phyloP scores from a whole-genome alignment of 2,888 invertebrate species.

The Platerodrilus igneus region DNA sequence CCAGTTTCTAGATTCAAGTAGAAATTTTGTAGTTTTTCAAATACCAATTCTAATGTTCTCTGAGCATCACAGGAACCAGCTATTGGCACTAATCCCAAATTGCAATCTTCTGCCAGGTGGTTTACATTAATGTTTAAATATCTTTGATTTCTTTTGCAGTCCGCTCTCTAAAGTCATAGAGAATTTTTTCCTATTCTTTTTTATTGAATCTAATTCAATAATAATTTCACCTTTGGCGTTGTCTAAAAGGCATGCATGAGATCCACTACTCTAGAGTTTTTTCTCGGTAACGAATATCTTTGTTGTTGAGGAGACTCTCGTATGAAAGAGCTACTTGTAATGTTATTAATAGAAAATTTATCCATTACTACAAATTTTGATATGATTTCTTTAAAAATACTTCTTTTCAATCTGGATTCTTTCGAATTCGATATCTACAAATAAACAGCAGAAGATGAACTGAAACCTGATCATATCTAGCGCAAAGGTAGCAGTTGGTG shows the following conservation, averaged over 20 bases:
- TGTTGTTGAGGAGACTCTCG: no score
- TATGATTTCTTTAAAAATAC: slow-evolving; percentile 16
- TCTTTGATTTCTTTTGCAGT: slow-evolving; percentile 18
- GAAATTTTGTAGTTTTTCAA: slow-evolving; percentile 18
- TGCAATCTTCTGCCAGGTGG: slow-evolving; percentile 16
- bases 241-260: slow-evolving; percentile 19
- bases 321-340: slow-evolving; percentile 17
- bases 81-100: slow-evolving; percentile 22
- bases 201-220: slow-evolving; percentile 8
- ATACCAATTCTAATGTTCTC: slow-evolving; percentile 17
- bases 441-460: no score
- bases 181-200: slow-evolving; percentile 17
- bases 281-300: slow-evolving; percentile 22
- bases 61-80: slow-evolving; percentile 17
- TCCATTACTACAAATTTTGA: slow-evolving; percentile 18
- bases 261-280: slow-evolving; percentile 18
- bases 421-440: no score
- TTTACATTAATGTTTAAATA: slow-evolving; percentile 14
- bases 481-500: no score
- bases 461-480: no score
- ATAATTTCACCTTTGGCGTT: slow-evolving; percentile 17
- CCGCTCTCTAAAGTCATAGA: slow-evolving; percentile 15
- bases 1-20: slow-evolving; percentile 17
- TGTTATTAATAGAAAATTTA: slow-evolving; percentile 16
- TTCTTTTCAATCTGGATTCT: no score